Conservation (phyloP, 2,888 invertebrate genomes). For the Octonoba sinensis region DNA sequence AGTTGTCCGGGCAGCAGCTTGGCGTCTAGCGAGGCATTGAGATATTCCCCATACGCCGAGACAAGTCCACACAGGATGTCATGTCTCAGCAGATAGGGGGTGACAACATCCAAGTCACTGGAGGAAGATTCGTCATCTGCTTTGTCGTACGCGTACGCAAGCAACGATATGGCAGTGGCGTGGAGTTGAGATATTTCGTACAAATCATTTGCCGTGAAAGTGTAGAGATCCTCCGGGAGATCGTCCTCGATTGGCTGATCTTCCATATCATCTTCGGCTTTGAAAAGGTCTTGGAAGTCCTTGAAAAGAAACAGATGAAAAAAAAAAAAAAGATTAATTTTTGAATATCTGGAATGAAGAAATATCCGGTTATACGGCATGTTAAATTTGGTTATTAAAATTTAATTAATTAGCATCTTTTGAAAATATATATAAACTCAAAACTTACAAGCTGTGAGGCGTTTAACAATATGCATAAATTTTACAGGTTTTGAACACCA, state of each 20-base stretch:
- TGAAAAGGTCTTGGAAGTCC: conserved; percentile 27
- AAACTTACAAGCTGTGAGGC: background rate
- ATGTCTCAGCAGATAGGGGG: conserved; percentile 53
- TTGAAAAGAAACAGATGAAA: background rate
- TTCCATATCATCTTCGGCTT: background rate
- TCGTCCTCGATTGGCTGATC: background rate
- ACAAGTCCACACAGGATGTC: conserved; percentile 37
- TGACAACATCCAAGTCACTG: conserved; percentile 14
- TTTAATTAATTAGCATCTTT: background rate
- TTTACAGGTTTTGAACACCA: background rate
- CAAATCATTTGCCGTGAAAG: conserved; percentile 33
- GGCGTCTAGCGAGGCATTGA: conserved; percentile 18
- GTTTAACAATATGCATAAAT: background rate
- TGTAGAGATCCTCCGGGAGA: background rate
- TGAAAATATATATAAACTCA: background rate
- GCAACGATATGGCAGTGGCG: conserved; percentile 21
- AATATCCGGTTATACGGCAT: too few relatives aligned
- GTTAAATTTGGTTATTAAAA: too few relatives aligned
- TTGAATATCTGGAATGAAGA: too few relatives aligned
- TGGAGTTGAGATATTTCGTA: conserved; percentile 48
- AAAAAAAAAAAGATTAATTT: too few relatives aligned
- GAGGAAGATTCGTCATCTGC: background rate
- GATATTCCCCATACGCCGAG: conserved; percentile 5
- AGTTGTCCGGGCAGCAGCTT: conserved; percentile 17
- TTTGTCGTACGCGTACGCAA: background rate